A percentile compares a stretch with the other conserved stretches of the same genome.
phyloP scores from a whole-genome alignment of 92 coral and sea anemone genomes.

The Bergia sp. region DNA sequence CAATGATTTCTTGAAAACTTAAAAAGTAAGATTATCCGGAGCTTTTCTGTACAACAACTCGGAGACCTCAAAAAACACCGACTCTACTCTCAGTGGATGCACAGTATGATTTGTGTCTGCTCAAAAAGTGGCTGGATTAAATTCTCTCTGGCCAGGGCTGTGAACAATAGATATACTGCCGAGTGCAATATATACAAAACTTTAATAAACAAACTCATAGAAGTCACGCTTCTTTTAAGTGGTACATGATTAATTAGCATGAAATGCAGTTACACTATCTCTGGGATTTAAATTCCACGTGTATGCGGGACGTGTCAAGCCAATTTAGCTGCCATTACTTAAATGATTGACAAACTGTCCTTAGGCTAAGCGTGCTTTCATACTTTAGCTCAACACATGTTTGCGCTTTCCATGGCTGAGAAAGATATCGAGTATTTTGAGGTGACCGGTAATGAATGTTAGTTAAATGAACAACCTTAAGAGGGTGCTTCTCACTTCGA shows the following conservation, averaged over 20 bases:
- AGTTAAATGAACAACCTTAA: neutral
- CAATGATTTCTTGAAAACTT: neutral
- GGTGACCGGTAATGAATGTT: neutral
- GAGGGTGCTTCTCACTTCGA: slow-evolving; percentile 15
- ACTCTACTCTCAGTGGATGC: neutral
- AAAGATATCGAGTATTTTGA: neutral
- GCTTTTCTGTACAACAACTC: neutral
- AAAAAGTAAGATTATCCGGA: neutral
- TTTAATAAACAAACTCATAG: slow-evolving; percentile 30
- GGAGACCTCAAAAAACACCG: neutral
- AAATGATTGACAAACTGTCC: slow-evolving; percentile 4
- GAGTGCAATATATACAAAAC: slow-evolving; percentile 27
- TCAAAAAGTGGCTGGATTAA: slow-evolving; percentile 25
- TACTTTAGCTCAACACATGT: neutral
- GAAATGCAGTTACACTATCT: slow-evolving; percentile 32
- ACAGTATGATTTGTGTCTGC: neutral
- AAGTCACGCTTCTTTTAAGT: slow-evolving; percentile 40
- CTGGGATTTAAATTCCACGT: neutral
- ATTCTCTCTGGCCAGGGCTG: slow-evolving; percentile 18
- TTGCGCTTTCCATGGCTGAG: neutral
- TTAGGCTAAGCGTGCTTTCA: neutral
- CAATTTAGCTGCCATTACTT: slow-evolving; percentile 1
- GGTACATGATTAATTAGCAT: slow-evolving; percentile 37
- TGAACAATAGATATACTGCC: slow-evolving; percentile 38
- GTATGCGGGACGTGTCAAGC: neutral